Evolutionary conservation across 1,140 invertebrate genomes (phyloP).

Genomic region (Oncopodura yosiiana): DNA sequence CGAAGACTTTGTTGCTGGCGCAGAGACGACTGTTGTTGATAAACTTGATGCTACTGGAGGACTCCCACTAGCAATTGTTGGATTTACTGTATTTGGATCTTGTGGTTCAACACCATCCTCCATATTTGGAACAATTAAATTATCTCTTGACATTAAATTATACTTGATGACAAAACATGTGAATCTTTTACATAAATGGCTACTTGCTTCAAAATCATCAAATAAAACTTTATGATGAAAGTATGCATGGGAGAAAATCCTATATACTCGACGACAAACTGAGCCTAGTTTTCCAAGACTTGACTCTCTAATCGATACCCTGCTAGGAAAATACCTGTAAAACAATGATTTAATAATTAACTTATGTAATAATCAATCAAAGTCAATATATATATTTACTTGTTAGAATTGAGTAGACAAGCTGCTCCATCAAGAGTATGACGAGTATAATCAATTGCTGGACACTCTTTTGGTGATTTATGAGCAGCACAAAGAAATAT

Average conservation of each 20-base stretch:
- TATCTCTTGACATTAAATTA: constrained; percentile 95
- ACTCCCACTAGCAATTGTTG: neutral
- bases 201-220: constrained; percentile 83
- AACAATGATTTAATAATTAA: constrained; percentile 9
- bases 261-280: constrained; percentile 93
- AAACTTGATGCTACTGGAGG: neutral
- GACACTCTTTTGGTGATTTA: constrained; percentile 99
- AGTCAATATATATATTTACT: constrained; percentile 52
- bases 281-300: constrained; percentile 96
- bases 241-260: constrained; percentile 99
- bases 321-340: constrained; percentile 49
- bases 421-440: constrained; percentile 99
- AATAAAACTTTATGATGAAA: constrained; percentile 96
- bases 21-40: neutral
- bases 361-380: too few species aligned
- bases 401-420: constrained; percentile 96
- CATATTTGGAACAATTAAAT: constrained; percentile 94
- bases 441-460: constrained; percentile 97
- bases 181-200: constrained; percentile 88
- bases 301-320: constrained; percentile 97
- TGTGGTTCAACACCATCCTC: constrained; percentile 60
- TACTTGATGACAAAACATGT: constrained; percentile 98
- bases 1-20: too few species aligned
- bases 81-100: neutral
- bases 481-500: constrained; percentile 99